phyloP scores from a whole-genome alignment of 2,888 invertebrate species.

The Celastrina argiolus region DNA sequence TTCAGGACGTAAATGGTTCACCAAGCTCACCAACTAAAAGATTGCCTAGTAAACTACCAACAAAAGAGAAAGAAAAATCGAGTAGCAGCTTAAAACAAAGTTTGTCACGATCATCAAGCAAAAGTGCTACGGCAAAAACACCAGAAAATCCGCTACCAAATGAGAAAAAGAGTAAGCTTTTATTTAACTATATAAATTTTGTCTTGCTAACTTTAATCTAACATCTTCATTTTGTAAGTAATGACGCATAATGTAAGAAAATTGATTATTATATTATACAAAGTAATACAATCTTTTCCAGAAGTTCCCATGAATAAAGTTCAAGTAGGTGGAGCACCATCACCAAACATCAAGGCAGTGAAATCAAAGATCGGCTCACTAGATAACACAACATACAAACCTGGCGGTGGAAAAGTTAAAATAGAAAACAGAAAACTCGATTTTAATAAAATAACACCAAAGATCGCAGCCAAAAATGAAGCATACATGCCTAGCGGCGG shows the following conservation, averaged over 20 bases:
- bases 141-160: conserved; percentile 79
- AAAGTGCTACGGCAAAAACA: conserved; percentile 81
- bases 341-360: conserved; percentile 94
- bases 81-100: conserved; percentile 71
- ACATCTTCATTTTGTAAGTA: too few species aligned
- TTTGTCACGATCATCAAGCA: conserved; percentile 78
- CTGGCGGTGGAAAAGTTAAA: conserved; percentile 92
- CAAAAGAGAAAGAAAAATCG: conserved; percentile 69
- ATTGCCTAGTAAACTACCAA: conserved; percentile 77
- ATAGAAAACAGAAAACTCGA: conserved; percentile 92
- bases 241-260: too few species aligned
- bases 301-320: conserved; percentile 95
- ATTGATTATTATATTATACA: too few species aligned
- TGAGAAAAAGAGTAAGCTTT: conserved; percentile 84
- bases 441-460: conserved; percentile 88
- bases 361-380: conserved; percentile 95
- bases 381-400: conserved; percentile 92
- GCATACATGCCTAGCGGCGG: conserved; percentile 91
- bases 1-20: conserved; percentile 82
- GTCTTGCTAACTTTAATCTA: background rate
- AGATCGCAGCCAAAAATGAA: conserved; percentile 95
- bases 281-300: conserved; percentile 50
- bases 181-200: background rate
- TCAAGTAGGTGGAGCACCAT: conserved; percentile 94
- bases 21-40: conserved; percentile 86